Conservation (phyloP, 2,888 invertebrate species). For the Eupeodes luniger region DNA sequence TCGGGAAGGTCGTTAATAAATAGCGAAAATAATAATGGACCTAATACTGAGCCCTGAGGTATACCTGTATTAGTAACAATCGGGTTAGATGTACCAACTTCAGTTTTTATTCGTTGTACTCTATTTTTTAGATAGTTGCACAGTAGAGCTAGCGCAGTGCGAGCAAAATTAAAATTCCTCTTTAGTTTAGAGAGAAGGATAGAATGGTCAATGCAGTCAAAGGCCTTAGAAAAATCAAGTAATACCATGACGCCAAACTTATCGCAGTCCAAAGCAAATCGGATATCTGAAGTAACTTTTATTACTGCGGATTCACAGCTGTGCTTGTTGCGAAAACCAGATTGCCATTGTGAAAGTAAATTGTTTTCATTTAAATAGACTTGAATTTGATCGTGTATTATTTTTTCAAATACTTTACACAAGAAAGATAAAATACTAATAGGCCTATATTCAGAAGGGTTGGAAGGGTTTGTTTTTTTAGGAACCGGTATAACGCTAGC, state of each 20-base stretch:
- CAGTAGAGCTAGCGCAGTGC: background rate
- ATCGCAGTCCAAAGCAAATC: background rate
- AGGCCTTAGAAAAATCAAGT: conserved; percentile 4
- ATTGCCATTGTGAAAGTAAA: conserved; percentile 7
- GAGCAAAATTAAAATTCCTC: background rate
- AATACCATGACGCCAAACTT: background rate
- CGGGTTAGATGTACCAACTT: background rate
- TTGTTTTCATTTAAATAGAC: background rate
- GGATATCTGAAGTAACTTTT: conserved; percentile 2
- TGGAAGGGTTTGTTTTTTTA: background rate
- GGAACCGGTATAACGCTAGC: conserved; percentile 23
- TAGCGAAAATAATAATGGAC: too few relatives aligned
- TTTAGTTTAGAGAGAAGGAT: conserved; percentile 18
- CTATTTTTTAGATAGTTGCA: background rate
- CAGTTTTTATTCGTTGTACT: background rate
- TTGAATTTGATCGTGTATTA: conserved; percentile 13
- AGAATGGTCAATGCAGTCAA: conserved; percentile 18
- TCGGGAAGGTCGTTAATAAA: too few relatives aligned
- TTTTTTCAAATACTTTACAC: conserved; percentile 20
- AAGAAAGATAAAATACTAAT: background rate
- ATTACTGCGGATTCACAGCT: background rate
- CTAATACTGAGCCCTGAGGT: background rate
- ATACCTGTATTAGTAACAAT: background rate
- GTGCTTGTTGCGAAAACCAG: background rate
- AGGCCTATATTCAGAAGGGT: too few relatives aligned